A percentile compares a stretch with the other conserved stretches of the same genome.
These are phyloP conservation scores for Tryphoninae sp. DNA, from an alignment of 2,888 invertebrate genomes.

Conservation along the genomic window DNA sequence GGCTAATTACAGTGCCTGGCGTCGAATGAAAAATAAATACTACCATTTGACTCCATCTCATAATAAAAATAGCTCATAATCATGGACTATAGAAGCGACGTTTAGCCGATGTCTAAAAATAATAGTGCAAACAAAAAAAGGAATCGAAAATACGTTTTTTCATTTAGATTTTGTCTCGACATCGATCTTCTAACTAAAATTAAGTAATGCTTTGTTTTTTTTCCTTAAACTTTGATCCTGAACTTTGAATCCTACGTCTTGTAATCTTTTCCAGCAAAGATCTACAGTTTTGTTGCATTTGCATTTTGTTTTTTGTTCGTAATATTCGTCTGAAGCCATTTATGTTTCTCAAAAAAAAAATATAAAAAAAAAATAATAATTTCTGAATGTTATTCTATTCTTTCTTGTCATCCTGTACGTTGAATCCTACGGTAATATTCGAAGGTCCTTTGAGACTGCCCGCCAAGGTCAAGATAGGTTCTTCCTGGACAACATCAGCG, in stretches of 20 bases:
- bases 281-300: neutral
- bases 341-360: neutral
- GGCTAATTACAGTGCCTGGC: neutral
- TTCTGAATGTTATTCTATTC: constrained; percentile 1
- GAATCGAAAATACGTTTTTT: neutral
- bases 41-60: neutral
- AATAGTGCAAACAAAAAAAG: too few relatives aligned
- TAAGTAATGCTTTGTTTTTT: neutral
- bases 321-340: neutral
- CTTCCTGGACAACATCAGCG: constrained; percentile 51
- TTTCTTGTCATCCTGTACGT: constrained; percentile 70
- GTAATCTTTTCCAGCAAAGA: neutral
- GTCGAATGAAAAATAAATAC: constrained; percentile 1
- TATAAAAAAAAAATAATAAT: neutral
- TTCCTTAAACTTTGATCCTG: neutral
- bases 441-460: constrained; percentile 73
- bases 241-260: neutral
- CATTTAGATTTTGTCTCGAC: neutral
- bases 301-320: neutral
- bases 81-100: neutral
- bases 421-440: constrained; percentile 75
- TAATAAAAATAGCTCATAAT: neutral
- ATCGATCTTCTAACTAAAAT: neutral
- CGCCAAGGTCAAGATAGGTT: constrained; percentile 76
- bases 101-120: too few relatives aligned